Percentiles rank a stretch among this genome's conserved stretches.
phyloP scores from a whole-genome alignment of 2,888 invertebrate genomes.

The Drosophila formosana region DNA sequence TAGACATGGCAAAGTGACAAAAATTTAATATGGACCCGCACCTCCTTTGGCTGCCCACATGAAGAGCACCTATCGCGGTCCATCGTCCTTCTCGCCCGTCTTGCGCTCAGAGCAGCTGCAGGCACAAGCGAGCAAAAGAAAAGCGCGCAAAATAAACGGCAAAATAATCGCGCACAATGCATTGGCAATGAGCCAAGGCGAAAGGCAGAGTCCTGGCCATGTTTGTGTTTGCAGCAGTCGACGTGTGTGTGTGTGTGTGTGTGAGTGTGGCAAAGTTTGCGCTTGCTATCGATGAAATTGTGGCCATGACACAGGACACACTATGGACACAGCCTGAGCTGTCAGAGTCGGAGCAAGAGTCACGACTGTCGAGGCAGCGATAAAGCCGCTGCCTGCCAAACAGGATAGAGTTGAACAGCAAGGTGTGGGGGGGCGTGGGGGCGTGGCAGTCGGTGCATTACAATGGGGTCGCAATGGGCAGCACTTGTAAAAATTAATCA shows the following conservation, averaged over 20 bases:
- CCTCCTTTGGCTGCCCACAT: neutral
- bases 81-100: neutral
- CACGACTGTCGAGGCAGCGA: constrained; percentile 31
- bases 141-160: constrained; percentile 78
- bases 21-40: constrained; percentile 76
- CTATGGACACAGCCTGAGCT: constrained; percentile 19
- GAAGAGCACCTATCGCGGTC: neutral
- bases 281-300: constrained; percentile 78
- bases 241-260: constrained; percentile 27
- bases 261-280: constrained; percentile 49
- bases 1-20: constrained; percentile 83
- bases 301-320: constrained; percentile 58
- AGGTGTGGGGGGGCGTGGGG: constrained; percentile 3
- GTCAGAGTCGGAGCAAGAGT: constrained; percentile 2
- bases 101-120: neutral
- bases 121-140: constrained; percentile 48
- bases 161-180: constrained; percentile 82
- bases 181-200: constrained; percentile 78
- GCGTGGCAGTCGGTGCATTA: constrained; percentile 44
- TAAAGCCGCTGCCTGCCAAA: constrained; percentile 33
- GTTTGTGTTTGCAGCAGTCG: constrained; percentile 21
- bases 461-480: constrained; percentile 3
- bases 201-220: constrained; percentile 21
- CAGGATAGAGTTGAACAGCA: constrained; percentile 8
- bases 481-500: constrained; percentile 78